Evolutionary conservation across 2,113 vertebrate genomes (phyloP).

Genomic region (Podarcis raffonei): DNA sequence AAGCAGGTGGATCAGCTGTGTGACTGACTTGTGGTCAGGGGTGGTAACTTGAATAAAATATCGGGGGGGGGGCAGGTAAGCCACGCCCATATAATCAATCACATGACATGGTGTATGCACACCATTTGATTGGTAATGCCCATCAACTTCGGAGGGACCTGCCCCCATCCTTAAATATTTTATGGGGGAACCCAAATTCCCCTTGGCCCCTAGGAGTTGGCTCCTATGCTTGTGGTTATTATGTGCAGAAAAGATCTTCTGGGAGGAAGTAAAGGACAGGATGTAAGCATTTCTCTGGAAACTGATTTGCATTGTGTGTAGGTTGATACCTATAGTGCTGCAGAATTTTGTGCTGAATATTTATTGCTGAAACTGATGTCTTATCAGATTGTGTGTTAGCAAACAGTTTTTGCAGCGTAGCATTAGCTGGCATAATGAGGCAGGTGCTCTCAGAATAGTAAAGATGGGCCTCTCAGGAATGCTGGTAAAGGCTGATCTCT

Average conservation of each 20-base stretch:
- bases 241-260: neutral
- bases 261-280: neutral
- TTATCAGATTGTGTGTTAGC: constrained; percentile 9
- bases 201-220: no score
- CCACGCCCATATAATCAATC: no score
- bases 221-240: no score
- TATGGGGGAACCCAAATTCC: no score
- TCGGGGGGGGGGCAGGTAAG: no score
- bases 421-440: constrained; percentile 8
- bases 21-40: no score
- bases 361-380: constrained; percentile 30
- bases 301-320: neutral
- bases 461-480: constrained; percentile 4
- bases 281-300: neutral
- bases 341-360: neutral
- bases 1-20: no score
- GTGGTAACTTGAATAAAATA: no score
- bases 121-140: no score
- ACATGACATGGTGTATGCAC: no score
- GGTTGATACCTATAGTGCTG: neutral
- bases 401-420: neutral
- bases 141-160: no score
- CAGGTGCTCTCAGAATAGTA: neutral
- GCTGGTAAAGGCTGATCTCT: constrained; percentile 23
- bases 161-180: no score